Base-by-base conservation (phyloP, 2,888 invertebrate genomes). In the Drosophila leonis region DNA sequence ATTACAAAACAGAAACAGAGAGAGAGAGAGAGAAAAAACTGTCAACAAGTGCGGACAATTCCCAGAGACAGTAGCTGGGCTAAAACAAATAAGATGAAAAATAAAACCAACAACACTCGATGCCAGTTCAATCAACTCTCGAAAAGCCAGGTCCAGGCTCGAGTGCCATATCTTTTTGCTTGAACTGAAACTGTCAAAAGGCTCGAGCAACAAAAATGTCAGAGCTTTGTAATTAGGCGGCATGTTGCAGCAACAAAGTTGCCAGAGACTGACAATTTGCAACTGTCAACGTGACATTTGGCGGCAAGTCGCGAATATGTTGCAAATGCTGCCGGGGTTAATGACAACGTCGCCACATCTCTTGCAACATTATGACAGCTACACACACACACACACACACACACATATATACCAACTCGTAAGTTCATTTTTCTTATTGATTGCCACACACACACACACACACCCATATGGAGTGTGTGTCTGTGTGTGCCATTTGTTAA, bases 261-360 rank as follows among this genome's bases (percentile, higher is more conserved):
- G 74, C 66, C 68, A 68, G 33, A 37, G 60, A 0, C 82, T 86
- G 88, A 88, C 88, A 90, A 86, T 90, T 90, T 86, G 86, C 86
- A 86, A 90, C 88, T 90, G 86, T 88, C 86, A 90, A 72, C 71
- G 70, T 80, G 85, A 84, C 90, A 85, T 85, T 85, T 89, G 79
- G 80, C 76, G 59, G 80, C 77, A 71, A 67, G 57, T 70, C 79
- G 65, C 46, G 55, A 75, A 75, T 70, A 75, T 44, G 42, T 44
- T 44, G 74, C 60, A 44, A 65, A 31, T 44, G 65, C 75, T 52
- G 63, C 57, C 56, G 65, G 72, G 82, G 82, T 82, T 82, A 87
- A 82, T 84, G 88, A 82, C 88, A 75, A 72, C 72, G 59, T 72
- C 68, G 75, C 61, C 41, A 31, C 71, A 71, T 52, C 55, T 62